Percentiles rank a stretch among this genome's conserved stretches.
These are phyloP conservation scores for Thaleichthys pacificus DNA, from an alignment of 2,797 vertebrate genomes.

Conservation along the genomic window DNA sequence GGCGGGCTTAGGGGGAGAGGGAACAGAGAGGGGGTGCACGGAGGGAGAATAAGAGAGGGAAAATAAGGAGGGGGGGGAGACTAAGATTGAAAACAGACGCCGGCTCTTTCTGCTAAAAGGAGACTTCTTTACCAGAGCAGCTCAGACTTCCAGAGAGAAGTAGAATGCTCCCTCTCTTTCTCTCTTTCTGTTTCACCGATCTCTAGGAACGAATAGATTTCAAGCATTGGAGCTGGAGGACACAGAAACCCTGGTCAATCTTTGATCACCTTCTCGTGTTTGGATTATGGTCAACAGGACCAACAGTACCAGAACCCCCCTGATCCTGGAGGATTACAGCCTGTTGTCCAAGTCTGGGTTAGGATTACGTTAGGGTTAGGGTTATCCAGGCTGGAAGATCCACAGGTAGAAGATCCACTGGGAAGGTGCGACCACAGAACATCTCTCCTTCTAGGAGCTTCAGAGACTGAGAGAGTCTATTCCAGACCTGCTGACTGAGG, in stretches of 20 bases:
- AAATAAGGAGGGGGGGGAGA: background rate
- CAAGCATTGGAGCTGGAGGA: background rate
- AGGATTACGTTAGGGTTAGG: too few relatives aligned
- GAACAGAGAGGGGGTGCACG: background rate
- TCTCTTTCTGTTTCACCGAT: background rate
- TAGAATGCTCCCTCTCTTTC: background rate
- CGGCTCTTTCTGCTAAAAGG: slow-evolving; percentile 15
- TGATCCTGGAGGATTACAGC: too few relatives aligned
- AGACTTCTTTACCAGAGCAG: slow-evolving; percentile 2
- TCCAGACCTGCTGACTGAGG: too few relatives aligned
- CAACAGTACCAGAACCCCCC: too few relatives aligned
- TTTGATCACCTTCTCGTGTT: background rate
- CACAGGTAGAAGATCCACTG: too few relatives aligned
- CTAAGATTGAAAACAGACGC: slow-evolving; percentile 53
- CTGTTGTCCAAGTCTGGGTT: too few relatives aligned
- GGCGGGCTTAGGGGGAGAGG: background rate
- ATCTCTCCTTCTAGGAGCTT: too few relatives aligned
- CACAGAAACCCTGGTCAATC: background rate
- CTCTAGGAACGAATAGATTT: background rate
- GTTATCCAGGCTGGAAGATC: background rate
- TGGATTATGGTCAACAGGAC: background rate
- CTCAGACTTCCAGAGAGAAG: background rate
- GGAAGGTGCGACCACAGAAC: too few relatives aligned
- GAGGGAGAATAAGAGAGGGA: background rate
- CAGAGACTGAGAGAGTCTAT: too few relatives aligned